phyloP scores from a whole-genome alignment of 1,140 invertebrate genomes.

The Catajapyx aquilonaris region DNA sequence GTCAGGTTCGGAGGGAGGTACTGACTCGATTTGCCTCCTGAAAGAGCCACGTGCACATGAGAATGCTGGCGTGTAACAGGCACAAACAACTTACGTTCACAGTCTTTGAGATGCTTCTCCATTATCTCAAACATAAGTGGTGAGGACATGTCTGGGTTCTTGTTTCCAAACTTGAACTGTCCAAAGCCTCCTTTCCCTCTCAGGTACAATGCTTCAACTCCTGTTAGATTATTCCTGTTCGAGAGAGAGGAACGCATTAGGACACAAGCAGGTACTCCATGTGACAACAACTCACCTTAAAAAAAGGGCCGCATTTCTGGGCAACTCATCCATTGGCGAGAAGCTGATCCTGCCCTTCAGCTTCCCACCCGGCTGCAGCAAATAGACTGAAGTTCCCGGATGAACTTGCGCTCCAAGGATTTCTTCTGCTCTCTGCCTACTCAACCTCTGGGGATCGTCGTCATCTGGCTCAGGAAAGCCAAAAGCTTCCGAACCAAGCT shows the following conservation, averaged over 20 bases:
- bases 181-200: slow-evolving; percentile 62
- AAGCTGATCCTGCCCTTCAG: slow-evolving; percentile 12
- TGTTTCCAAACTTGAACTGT: slow-evolving; percentile 76
- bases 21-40: slow-evolving; percentile 27
- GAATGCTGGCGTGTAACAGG: background rate
- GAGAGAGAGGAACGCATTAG: background rate
- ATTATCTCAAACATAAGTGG: slow-evolving; percentile 65
- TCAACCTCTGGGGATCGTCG: too few relatives aligned
- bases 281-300: background rate
- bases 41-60: slow-evolving; percentile 12
- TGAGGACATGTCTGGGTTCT: slow-evolving; percentile 47
- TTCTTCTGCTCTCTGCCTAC: slow-evolving; percentile 4
- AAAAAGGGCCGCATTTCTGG: background rate
- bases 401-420: slow-evolving; percentile 8
- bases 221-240: slow-evolving; percentile 76
- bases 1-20: slow-evolving; percentile 42
- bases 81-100: slow-evolving; percentile 33
- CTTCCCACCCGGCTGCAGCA: slow-evolving; percentile 16
- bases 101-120: slow-evolving; percentile 63
- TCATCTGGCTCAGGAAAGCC: too few relatives aligned
- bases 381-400: slow-evolving; percentile 13
- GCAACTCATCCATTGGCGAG: slow-evolving; percentile 6
- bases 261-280: background rate
- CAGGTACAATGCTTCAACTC: slow-evolving; percentile 63
- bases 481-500: too few relatives aligned